These are phyloP conservation scores for Telenomus remus DNA, from an alignment of 1,140 invertebrate species.

Conservation along the genomic window DNA sequence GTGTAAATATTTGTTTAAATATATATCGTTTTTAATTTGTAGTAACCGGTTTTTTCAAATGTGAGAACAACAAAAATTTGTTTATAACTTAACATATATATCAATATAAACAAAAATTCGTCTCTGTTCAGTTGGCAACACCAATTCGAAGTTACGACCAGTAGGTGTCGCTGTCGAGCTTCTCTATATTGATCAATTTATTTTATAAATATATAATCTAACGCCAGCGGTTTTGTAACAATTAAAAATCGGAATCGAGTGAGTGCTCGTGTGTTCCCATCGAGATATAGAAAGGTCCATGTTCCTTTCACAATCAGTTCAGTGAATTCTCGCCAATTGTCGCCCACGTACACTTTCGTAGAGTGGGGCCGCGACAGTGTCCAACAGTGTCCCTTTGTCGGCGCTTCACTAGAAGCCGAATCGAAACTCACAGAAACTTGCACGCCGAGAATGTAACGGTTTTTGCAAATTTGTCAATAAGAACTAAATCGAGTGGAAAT, in stretches of 20 bases:
- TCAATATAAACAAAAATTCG: too few relatives aligned
- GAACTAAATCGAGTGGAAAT: too few relatives aligned
- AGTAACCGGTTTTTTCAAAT: too few relatives aligned
- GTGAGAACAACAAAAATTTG: too few relatives aligned
- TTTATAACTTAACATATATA: too few relatives aligned
- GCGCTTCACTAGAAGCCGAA: slow-evolving; percentile 30
- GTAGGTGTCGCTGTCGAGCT: slow-evolving; percentile 41
- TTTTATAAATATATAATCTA: slow-evolving; percentile 35
- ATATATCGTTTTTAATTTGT: too few relatives aligned
- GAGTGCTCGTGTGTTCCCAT: neutral
- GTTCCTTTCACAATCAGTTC: neutral
- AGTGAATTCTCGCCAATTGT: neutral
- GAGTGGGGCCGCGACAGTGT: neutral
- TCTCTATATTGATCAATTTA: slow-evolving; percentile 53
- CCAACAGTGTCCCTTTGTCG: slow-evolving; percentile 18
- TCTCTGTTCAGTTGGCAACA: too few relatives aligned
- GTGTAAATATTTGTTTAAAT: too few relatives aligned
- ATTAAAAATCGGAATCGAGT: slow-evolving; percentile 1
- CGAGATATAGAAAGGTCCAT: neutral
- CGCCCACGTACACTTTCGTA: neutral
- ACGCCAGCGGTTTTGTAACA: slow-evolving; percentile 35
- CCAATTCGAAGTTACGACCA: slow-evolving; percentile 1
- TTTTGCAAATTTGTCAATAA: too few relatives aligned
- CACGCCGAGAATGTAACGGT: slow-evolving; percentile 30
- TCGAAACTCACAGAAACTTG: slow-evolving; percentile 4